Conservation (phyloP, 2,113 vertebrate genomes). For the Carassius carassius region DNA sequence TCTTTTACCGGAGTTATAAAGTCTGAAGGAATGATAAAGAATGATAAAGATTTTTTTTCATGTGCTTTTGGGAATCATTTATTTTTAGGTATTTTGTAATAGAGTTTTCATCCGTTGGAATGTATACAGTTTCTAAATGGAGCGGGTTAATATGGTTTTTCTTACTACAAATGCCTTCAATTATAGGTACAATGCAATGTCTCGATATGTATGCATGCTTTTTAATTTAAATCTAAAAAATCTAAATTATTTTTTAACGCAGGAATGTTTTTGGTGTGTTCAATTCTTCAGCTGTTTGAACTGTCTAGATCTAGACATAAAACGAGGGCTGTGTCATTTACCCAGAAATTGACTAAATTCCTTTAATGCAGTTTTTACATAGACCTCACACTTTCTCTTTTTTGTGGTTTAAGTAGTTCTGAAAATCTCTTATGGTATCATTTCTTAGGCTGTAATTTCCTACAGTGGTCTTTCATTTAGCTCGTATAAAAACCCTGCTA, state of each 20-base stretch:
- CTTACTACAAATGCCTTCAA: background rate
- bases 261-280: background rate
- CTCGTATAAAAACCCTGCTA: background rate
- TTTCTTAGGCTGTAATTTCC: background rate
- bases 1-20: background rate
- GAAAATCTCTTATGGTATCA: background rate
- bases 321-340: background rate
- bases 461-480: constrained; percentile 3
- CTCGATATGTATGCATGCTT: background rate
- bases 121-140: too few species aligned
- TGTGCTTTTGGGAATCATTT: background rate
- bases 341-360: background rate
- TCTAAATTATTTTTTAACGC: background rate
- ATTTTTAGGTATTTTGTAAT: background rate
- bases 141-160: background rate
- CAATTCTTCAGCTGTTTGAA: background rate
- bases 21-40: background rate
- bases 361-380: background rate
- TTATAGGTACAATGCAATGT: background rate
- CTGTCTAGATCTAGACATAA: background rate
- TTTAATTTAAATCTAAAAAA: background rate
- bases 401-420: constrained; percentile 2
- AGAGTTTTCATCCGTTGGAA: background rate
- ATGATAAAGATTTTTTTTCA: background rate
- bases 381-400: background rate